These are phyloP conservation scores for Onthophagus sagittarius DNA, from an alignment of 2,888 invertebrate genomes.

Conservation along the genomic window DNA sequence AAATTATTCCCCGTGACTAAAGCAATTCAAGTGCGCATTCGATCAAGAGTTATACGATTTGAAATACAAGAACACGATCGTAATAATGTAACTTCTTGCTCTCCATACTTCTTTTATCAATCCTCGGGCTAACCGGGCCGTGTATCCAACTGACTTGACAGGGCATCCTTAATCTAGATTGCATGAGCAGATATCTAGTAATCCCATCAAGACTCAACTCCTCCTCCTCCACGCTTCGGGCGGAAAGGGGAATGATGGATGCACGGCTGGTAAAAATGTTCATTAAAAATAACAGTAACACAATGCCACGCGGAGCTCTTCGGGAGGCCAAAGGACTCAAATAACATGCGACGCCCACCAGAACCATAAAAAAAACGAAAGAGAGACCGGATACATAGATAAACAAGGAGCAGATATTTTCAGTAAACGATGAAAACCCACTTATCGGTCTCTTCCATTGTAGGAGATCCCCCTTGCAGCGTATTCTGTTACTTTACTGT, in stretches of 20 bases:
- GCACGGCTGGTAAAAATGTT: slow-evolving; percentile 9
- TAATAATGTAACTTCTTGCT: not conserved
- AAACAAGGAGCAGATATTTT: slow-evolving; percentile 9
- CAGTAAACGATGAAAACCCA: slow-evolving; percentile 10
- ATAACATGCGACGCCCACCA: slow-evolving; percentile 1
- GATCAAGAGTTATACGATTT: not conserved
- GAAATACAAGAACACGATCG: not conserved
- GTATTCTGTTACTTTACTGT: slow-evolving; percentile 4
- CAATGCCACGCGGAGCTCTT: not conserved
- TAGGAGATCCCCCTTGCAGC: slow-evolving; percentile 2
- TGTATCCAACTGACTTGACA: not conserved
- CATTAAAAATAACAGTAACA: slow-evolving; percentile 13
- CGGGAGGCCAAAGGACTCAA: not conserved
- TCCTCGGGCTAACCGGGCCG: not conserved
- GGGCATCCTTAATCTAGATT: slow-evolving; percentile 9
- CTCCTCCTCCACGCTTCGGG: not conserved
- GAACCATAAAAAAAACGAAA: not conserved
- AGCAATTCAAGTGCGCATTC: not conserved
- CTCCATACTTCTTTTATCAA: not conserved
- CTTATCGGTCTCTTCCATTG: slow-evolving; percentile 5
- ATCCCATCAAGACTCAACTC: not conserved
- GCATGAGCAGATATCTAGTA: slow-evolving; percentile 4
- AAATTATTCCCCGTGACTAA: not conserved
- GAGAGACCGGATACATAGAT: slow-evolving; percentile 1
- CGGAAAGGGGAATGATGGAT: slow-evolving; percentile 6